Evolutionary conservation across 23 tunicate species (phyloP).

Genomic region (Halocynthia aurantium): DNA sequence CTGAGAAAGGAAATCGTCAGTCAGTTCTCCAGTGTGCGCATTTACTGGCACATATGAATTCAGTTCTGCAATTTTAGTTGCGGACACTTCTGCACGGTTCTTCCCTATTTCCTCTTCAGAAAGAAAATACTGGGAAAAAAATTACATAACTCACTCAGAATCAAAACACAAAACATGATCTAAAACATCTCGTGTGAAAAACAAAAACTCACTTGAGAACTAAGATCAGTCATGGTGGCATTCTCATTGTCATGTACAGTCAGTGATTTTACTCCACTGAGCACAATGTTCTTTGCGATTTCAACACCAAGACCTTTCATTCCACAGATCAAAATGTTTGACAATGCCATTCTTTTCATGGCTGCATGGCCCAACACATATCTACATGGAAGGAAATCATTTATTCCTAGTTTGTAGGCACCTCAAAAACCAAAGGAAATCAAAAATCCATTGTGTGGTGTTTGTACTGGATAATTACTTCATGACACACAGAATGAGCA

Average conservation of each 20-base stretch:
- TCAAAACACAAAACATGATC: neutral
- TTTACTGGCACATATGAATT: conserved; percentile 91
- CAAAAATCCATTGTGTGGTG: neutral
- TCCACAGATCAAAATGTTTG: conserved; percentile 90
- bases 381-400: conserved; percentile 4
- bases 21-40: conserved; percentile 57
- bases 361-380: conserved; percentile 98
- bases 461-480: neutral
- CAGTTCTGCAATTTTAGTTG: conserved; percentile 62
- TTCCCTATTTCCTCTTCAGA: conserved; percentile 60
- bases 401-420: neutral
- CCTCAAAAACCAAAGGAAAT: too few species aligned
- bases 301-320: conserved; percentile 93
- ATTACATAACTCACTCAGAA: conserved; percentile 4
- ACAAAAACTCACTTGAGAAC: conserved; percentile 68
- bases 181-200: neutral
- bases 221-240: conserved; percentile 53
- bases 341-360: conserved; percentile 92
- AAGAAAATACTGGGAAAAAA: conserved; percentile 61
- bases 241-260: conserved; percentile 70
- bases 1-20: conserved; percentile 40
- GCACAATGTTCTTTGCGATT: conserved; percentile 89
- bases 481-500: neutral
- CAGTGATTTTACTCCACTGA: conserved; percentile 93
- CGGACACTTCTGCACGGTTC: conserved; percentile 77